These are phyloP conservation scores for Ceramica pisi DNA, from an alignment of 2,888 invertebrate species.

Conservation along the genomic window DNA sequence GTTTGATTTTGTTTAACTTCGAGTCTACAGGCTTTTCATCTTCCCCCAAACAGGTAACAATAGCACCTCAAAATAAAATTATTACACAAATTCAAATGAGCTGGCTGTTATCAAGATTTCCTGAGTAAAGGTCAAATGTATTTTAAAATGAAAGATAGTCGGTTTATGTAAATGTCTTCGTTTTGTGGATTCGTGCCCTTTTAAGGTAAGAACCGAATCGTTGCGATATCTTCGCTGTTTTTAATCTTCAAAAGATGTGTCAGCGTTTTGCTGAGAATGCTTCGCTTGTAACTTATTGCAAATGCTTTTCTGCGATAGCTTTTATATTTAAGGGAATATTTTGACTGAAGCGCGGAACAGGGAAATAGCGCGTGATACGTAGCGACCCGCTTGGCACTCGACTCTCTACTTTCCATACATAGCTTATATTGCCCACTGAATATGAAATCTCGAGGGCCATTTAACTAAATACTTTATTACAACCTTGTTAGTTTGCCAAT, in stretches of 20 bases:
- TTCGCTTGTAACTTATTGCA: slow-evolving; percentile 11
- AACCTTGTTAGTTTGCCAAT: slow-evolving; percentile 7
- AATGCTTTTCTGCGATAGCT: slow-evolving; percentile 26
- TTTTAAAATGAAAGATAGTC: slow-evolving; percentile 66
- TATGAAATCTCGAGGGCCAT: slow-evolving; percentile 11
- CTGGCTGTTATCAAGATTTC: slow-evolving; percentile 59
- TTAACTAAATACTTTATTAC: slow-evolving; percentile 8
- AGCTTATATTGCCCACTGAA: background rate
- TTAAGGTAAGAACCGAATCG: slow-evolving; percentile 28
- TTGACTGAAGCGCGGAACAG: slow-evolving; percentile 4
- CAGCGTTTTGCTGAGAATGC: slow-evolving; percentile 21
- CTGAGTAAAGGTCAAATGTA: slow-evolving; percentile 60
- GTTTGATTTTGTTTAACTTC: background rate
- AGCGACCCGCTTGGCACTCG: slow-evolving; percentile 23
- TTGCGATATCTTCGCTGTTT: slow-evolving; percentile 35
- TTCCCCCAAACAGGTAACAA: slow-evolving; percentile 35
- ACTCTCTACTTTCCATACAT: slow-evolving; percentile 8
- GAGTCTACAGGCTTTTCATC: slow-evolving; percentile 7
- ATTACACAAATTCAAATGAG: slow-evolving; percentile 65
- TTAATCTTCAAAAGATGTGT: slow-evolving; percentile 28
- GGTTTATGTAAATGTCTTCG: slow-evolving; percentile 63
- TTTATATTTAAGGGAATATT: slow-evolving; percentile 15
- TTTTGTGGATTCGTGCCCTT: slow-evolving; percentile 56
- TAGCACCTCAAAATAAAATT: slow-evolving; percentile 50
- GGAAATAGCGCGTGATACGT: slow-evolving; percentile 17